These are phyloP conservation scores for Zygothrica quintamaculata DNA, from an alignment of 2,888 invertebrate species.

Conservation along the genomic window DNA sequence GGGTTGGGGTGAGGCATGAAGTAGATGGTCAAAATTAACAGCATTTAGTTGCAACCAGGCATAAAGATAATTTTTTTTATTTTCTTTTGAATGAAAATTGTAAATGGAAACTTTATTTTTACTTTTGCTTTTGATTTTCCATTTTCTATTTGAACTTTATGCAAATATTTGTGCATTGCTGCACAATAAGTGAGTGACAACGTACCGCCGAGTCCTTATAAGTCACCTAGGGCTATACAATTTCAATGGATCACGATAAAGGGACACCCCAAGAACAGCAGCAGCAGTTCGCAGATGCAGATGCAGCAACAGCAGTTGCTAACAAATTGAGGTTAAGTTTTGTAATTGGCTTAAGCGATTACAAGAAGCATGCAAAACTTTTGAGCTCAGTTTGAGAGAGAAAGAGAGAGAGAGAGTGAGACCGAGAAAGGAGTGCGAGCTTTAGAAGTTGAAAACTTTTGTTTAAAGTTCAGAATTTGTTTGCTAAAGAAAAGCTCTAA, in stretches of 20 bases:
- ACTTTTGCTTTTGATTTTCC: slow-evolving; percentile 9
- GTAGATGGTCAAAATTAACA: slow-evolving; percentile 37
- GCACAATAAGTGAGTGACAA: slow-evolving; percentile 55
- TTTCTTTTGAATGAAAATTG: slow-evolving; percentile 4
- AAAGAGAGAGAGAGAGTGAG: not conserved
- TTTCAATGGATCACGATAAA: slow-evolving; percentile 41
- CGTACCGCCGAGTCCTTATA: slow-evolving; percentile 6
- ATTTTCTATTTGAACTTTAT: slow-evolving; percentile 26
- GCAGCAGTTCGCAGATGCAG: no score
- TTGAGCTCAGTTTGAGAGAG: slow-evolving; percentile 12
- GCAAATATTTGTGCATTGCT: slow-evolving; percentile 47
- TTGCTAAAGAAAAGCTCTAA: slow-evolving; percentile 5
- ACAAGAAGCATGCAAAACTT: slow-evolving; percentile 53
- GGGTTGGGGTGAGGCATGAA: not conserved
- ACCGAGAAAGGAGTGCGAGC: no score
- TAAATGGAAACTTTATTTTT: slow-evolving; percentile 11
- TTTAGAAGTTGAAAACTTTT: slow-evolving; percentile 38
- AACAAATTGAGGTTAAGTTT: slow-evolving; percentile 72
- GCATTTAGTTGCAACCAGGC: slow-evolving; percentile 52
- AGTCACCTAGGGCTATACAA: slow-evolving; percentile 4
- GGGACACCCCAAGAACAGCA: no score
- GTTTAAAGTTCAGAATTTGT: slow-evolving; percentile 23
- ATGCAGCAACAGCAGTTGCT: slow-evolving; percentile 20
- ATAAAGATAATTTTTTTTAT: slow-evolving; percentile 46
- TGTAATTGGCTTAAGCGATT: slow-evolving; percentile 73